Evolutionary conservation across 2,888 invertebrate species (phyloP).

Genomic region (Hoplodrina ambigua): DNA sequence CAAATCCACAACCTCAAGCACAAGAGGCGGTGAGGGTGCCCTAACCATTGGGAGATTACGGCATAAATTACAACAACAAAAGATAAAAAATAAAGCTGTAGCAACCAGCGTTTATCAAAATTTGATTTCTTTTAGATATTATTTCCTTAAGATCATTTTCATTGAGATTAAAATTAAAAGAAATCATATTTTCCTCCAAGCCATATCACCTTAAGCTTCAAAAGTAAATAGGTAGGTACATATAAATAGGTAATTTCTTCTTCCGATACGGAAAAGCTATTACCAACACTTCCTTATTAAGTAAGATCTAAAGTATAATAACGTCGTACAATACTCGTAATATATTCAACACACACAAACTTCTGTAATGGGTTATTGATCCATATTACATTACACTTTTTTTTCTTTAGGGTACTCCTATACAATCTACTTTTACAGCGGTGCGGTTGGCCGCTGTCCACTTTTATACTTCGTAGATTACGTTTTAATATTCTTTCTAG

Average conservation of each 20-base stretch:
- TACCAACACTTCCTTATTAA: neutral
- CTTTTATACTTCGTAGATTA: slow-evolving; percentile 54
- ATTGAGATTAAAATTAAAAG: neutral
- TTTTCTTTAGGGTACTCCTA: slow-evolving; percentile 29
- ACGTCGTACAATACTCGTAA: slow-evolving; percentile 18
- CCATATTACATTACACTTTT: slow-evolving; percentile 47
- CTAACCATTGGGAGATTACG: too few relatives aligned
- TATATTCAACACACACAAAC: slow-evolving; percentile 39
- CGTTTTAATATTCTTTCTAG: slow-evolving; percentile 55
- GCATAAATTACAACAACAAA: too few relatives aligned
- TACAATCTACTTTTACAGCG: slow-evolving; percentile 27
- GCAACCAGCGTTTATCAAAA: too few relatives aligned
- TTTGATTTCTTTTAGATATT: too few relatives aligned
- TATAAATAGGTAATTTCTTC: neutral
- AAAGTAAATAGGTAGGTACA: neutral
- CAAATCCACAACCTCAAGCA: too few relatives aligned
- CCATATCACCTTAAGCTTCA: neutral
- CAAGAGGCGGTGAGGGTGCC: too few relatives aligned
- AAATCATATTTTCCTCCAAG: neutral
- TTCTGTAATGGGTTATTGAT: slow-evolving; percentile 61
- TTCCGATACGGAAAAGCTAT: neutral
- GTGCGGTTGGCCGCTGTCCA: slow-evolving; percentile 39
- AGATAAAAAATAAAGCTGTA: too few relatives aligned
- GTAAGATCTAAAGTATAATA: slow-evolving; percentile 12
- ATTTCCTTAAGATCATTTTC: neutral